Evolutionary conservation across 64 coral and sea anemone genomes (phyloP), one percentile per base, ranked within the genome.

Genomic region (Trachythela sp.): DNA sequence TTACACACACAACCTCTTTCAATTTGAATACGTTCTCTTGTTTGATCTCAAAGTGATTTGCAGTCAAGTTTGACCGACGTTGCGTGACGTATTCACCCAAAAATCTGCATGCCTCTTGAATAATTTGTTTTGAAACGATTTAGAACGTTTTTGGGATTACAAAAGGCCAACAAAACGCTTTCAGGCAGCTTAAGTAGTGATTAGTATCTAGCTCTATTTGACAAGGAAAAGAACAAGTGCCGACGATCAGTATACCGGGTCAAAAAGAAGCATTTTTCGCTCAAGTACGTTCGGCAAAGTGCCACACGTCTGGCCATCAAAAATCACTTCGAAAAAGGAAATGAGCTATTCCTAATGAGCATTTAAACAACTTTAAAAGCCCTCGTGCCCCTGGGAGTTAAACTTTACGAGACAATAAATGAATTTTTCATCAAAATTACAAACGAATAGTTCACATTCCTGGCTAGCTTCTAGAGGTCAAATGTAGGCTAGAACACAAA

Each of bases 101-200:
- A 64, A 27, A 64, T 64, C 24, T 20, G 24, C 56, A 11, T 6
- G 42, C 56, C 26, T 64, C 4, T 64, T 64, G 56, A 64, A 64
- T 64, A 64, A 64, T 64, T 64, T 64, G 56, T 26, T 64, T 20
- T 64, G 56, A 64, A 64, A 64, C 56, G 56, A 64, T 64, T 64
- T 64, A 64, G 56, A 64, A 64, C 56, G 56, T 64, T 64, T 64
- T 64, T 18, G 24, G 56, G 26, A 64, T 64, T 64, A 64, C 56
- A 64, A 27, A 6, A 27, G 18, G 20, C 56, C 56, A 64, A 64
- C 56, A 64, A 64, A 22, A 22, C 56, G 26, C 56, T 64, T 64
- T 64, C 56, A 64, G 56, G 56, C 56, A 64, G 56, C 56, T 64
- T 64, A 64, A 64, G 5, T 24, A 64, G 56, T 26, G 56, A 64